These are phyloP conservation scores for Ochotona curzoniae DNA, from an alignment of 2,113 vertebrate genomes.

Conservation along the genomic window DNA sequence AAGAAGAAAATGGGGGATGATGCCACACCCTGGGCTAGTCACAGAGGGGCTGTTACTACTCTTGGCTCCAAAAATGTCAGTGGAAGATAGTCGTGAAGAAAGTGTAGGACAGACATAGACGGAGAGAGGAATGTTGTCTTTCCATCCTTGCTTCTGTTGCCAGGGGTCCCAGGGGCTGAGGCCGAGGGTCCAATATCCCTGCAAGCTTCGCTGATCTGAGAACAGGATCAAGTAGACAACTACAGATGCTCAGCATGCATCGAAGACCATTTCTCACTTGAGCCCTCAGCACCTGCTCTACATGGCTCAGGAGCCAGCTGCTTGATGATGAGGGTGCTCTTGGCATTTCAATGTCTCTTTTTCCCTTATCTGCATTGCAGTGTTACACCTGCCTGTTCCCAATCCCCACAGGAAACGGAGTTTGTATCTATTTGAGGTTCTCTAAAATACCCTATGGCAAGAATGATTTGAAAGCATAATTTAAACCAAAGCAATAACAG, in stretches of 20 bases:
- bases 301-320: background rate
- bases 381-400: background rate
- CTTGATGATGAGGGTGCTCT: background rate
- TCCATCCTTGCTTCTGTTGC: background rate
- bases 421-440: slow-evolving; percentile 28
- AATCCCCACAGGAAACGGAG: background rate
- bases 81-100: background rate
- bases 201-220: background rate
- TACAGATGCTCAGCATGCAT: background rate
- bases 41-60: background rate
- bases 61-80: background rate
- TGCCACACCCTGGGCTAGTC: too few relatives aligned
- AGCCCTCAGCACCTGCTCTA: background rate
- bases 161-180: background rate
- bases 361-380: background rate
- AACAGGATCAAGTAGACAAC: background rate
- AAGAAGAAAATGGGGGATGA: background rate
- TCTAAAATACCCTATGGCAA: slow-evolving; percentile 28
- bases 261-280: background rate
- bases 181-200: background rate
- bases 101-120: background rate
- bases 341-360: background rate
- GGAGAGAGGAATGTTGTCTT: background rate
- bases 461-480: slow-evolving; percentile 59
- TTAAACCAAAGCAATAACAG: slow-evolving; percentile 53